Percentiles rank a stretch among this genome's conserved stretches.
These are phyloP conservation scores for Nemotelus pantherinus DNA, from an alignment of 2,888 invertebrate genomes.

Conservation along the genomic window DNA sequence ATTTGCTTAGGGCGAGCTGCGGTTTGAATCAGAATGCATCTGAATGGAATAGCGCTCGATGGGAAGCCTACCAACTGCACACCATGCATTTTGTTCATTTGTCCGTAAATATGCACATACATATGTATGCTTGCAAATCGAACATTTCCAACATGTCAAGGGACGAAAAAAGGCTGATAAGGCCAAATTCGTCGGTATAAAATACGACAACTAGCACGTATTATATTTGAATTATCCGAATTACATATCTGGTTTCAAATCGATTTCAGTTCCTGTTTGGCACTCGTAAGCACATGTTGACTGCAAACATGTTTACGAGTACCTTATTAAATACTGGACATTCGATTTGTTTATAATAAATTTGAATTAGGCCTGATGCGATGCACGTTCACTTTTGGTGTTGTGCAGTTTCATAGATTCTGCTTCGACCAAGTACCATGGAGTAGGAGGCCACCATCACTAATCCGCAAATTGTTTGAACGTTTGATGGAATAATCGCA, in stretches of 20 bases:
- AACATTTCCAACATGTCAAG: too few relatives aligned
- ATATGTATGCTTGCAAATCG: neutral
- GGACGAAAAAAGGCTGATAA: too few relatives aligned
- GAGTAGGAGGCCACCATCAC: too few relatives aligned
- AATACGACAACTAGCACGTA: too few relatives aligned
- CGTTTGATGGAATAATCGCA: too few relatives aligned
- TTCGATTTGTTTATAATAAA: neutral
- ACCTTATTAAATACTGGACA: neutral
- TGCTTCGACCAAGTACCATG: too few relatives aligned
- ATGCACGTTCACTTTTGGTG: too few relatives aligned
- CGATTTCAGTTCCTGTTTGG: slow-evolving; percentile 10
- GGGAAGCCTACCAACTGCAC: neutral
- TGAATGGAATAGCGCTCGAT: neutral
- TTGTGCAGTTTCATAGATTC: too few relatives aligned
- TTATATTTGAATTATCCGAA: too few relatives aligned
- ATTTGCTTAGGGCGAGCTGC: slow-evolving; percentile 16
- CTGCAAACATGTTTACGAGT: slow-evolving; percentile 9
- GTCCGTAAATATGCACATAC: neutral
- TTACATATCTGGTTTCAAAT: neutral
- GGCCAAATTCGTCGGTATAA: too few relatives aligned
- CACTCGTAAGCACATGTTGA: neutral
- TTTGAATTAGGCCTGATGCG: neutral
- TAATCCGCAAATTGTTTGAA: too few relatives aligned
- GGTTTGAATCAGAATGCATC: slow-evolving; percentile 19
- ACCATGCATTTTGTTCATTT: neutral